These are phyloP conservation scores for Osmerus mordax DNA, from an alignment of 2,113 vertebrate species.

Conservation along the genomic window DNA sequence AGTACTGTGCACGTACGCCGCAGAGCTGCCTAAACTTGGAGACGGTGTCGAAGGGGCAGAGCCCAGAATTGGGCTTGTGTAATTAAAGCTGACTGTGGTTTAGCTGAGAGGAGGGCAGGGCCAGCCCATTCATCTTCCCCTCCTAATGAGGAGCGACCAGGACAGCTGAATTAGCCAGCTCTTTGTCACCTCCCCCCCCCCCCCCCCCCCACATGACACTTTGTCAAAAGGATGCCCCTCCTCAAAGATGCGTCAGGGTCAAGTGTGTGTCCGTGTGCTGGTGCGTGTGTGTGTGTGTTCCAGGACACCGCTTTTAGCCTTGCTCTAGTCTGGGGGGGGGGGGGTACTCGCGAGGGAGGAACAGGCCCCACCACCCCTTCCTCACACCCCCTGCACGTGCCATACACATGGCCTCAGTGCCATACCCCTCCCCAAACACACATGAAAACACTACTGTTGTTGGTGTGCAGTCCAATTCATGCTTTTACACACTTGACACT, in stretches of 20 bases:
- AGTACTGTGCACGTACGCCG: neutral
- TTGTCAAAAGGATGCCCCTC: conserved; percentile 59
- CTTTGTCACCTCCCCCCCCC: conserved; percentile 33
- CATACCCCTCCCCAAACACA: too few species aligned
- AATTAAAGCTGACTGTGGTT: conserved; percentile 61
- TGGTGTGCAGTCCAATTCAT: neutral
- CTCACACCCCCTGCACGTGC: too few species aligned
- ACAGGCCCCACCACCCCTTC: neutral
- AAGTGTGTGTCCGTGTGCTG: conserved; percentile 28
- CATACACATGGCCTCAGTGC: too few species aligned
- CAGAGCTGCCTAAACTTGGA: neutral
- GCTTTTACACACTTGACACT: neutral
- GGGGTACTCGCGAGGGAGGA: conserved; percentile 23
- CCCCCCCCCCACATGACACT: conserved; percentile 32
- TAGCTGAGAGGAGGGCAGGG: conserved; percentile 39
- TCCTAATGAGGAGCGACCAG: conserved; percentile 50
- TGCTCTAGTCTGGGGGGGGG: conserved; percentile 24
- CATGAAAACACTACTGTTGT: too few species aligned
- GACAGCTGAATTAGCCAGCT: conserved; percentile 49
- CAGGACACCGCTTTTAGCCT: conserved; percentile 45
- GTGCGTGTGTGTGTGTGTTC: conserved; percentile 21
- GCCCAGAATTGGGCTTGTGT: conserved; percentile 40
- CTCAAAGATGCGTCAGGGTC: conserved; percentile 57
- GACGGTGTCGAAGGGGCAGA: conserved; percentile 29
- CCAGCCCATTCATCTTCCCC: conserved; percentile 46